Conservation (phyloP, 1,140 invertebrate species). For the Leptinotarsa lineolata region DNA sequence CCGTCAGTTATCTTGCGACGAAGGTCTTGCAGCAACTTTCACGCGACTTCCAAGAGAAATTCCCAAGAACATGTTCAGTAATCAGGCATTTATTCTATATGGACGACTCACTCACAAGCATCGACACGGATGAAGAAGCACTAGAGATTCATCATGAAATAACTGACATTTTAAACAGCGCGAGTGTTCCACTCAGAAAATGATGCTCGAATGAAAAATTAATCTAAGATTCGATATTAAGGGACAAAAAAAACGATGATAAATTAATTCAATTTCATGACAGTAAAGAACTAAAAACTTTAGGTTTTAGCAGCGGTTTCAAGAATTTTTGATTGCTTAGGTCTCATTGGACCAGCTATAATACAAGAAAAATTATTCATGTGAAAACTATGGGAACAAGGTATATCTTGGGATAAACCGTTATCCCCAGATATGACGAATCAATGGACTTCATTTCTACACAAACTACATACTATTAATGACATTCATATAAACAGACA, state of each 20-base stretch:
- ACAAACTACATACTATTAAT: too few species aligned
- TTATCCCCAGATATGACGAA: too few species aligned
- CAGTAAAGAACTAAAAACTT: too few species aligned
- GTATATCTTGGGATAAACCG: too few species aligned
- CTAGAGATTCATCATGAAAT: background rate
- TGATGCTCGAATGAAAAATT: conserved; percentile 7
- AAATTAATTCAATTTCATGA: conserved; percentile 1
- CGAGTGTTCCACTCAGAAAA: conserved; percentile 3
- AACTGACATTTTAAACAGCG: background rate
- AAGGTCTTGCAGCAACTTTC: background rate
- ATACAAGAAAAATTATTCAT: too few species aligned
- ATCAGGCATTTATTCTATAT: conserved; percentile 49
- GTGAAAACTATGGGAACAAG: too few species aligned
- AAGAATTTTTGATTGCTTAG: too few species aligned
- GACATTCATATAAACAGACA: conserved; percentile 2
- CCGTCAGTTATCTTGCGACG: too few species aligned
- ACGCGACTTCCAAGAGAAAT: conserved; percentile 15
- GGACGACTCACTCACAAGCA: conserved; percentile 53
- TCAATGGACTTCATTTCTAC: too few species aligned
- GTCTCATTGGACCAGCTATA: too few species aligned
- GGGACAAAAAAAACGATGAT: background rate
- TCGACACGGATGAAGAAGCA: conserved; percentile 38
- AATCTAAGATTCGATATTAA: background rate
- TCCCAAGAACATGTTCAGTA: conserved; percentile 43
- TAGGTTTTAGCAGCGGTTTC: background rate